Evolutionary conservation across 2,797 vertebrate genomes (phyloP).

Genomic region (Botia kubotai): DNA sequence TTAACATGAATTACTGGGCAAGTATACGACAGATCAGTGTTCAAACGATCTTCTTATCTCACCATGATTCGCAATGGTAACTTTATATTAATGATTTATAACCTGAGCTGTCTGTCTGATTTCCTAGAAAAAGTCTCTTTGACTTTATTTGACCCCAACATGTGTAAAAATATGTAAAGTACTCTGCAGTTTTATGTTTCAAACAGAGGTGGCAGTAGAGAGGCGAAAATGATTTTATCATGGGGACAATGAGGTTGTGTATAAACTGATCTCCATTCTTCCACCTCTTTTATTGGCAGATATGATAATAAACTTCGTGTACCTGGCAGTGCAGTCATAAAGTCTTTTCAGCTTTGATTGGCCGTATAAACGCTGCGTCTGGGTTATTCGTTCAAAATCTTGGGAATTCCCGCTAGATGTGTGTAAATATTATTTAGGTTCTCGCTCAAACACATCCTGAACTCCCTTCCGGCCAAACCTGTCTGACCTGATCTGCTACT

Average conservation of each 20-base stretch:
- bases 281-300: background rate
- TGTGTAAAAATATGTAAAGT: too few species aligned
- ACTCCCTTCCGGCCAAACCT: slow-evolving; percentile 44
- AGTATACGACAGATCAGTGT: background rate
- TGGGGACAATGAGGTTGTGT: background rate
- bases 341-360: background rate
- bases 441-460: slow-evolving; percentile 44
- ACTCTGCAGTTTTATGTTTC: too few species aligned
- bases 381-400: background rate
- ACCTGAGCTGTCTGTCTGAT: too few species aligned
- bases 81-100: too few species aligned
- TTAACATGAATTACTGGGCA: too few species aligned
- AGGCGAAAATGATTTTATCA: too few species aligned
- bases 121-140: too few species aligned
- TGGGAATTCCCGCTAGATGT: slow-evolving; percentile 6
- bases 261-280: background rate
- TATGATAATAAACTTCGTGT: background rate
- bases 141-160: too few species aligned
- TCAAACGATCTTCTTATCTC: too few species aligned
- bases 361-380: background rate
- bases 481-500: slow-evolving; percentile 43
- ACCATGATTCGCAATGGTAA: too few species aligned
- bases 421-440: slow-evolving; percentile 22
- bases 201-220: too few species aligned
- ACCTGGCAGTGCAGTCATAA: background rate